Evolutionary conservation across 2,888 invertebrate species (phyloP).

Genomic region (Andrena haemorrhoa): DNA sequence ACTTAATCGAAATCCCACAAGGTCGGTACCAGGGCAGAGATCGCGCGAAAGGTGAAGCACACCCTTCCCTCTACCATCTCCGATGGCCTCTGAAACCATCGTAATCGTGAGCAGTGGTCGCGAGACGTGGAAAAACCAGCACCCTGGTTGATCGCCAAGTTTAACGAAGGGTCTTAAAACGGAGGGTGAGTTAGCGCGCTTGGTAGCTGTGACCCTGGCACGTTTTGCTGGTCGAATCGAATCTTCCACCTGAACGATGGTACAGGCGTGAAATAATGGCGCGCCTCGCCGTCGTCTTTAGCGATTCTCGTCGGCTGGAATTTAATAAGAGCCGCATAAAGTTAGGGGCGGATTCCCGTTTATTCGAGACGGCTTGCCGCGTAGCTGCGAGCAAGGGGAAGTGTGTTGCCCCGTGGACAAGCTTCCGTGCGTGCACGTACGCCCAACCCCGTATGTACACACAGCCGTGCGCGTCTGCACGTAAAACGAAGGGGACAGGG

Average conservation of each 20-base stretch:
- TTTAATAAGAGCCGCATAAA: constrained; percentile 80
- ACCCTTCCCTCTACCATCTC: neutral
- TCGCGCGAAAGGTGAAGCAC: too few species aligned
- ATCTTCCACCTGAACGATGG: constrained; percentile 54
- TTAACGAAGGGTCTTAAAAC: neutral
- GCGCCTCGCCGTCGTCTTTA: constrained; percentile 65
- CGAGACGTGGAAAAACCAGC: neutral
- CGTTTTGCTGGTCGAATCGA: constrained; percentile 53
- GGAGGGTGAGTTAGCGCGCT: constrained; percentile 24
- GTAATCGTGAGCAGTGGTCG: neutral
- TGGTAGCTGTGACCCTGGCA: neutral
- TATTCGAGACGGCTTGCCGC: constrained; percentile 68
- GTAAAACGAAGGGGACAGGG: constrained; percentile 44
- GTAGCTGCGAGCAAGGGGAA: constrained; percentile 46
- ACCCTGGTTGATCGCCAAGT: constrained; percentile 8
- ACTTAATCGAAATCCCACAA: too few species aligned
- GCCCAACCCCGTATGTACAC: constrained; percentile 2
- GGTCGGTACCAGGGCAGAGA: too few species aligned
- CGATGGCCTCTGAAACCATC: neutral
- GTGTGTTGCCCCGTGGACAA: constrained; percentile 41
- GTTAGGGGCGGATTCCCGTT: constrained; percentile 71
- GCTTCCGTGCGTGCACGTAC: neutral
- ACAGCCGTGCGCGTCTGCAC: constrained; percentile 30
- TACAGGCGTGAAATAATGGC: constrained; percentile 63
- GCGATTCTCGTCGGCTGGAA: constrained; percentile 75